These are phyloP conservation scores for Oikopleura albicans DNA, from an alignment of 23 tunicate species.

Conservation along the genomic window DNA sequence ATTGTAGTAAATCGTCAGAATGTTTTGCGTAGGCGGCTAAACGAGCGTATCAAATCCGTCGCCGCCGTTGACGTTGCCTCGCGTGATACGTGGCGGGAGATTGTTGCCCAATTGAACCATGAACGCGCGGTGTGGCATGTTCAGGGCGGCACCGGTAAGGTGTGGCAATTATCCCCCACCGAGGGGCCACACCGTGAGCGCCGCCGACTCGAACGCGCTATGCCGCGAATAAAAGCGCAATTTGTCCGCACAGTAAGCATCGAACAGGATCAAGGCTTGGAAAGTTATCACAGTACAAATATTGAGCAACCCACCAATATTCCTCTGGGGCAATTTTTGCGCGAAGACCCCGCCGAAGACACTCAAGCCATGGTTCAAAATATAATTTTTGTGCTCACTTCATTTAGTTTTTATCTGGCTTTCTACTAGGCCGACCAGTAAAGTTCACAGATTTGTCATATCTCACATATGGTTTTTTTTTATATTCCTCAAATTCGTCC, in stretches of 20 bases:
- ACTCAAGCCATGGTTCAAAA: no score
- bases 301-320: neutral
- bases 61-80: slow-evolving; percentile 34
- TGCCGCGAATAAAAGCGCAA: neutral
- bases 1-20: slow-evolving; percentile 57
- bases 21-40: slow-evolving; percentile 29
- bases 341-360: neutral
- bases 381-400: no score
- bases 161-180: slow-evolving; percentile 89
- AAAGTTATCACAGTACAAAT: neutral
- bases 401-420: no score
- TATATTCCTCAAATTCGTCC: no score
- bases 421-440: no score
- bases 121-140: slow-evolving; percentile 84
- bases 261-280: neutral
- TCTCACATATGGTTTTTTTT: no score
- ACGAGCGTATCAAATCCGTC: slow-evolving; percentile 33
- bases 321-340: neutral
- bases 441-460: no score
- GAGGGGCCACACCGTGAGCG: slow-evolving; percentile 67
- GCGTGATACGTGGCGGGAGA: slow-evolving; percentile 45
- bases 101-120: slow-evolving; percentile 64
- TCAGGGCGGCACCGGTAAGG: neutral
- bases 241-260: neutral
- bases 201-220: neutral